These are phyloP conservation scores for Eledona agricola DNA, from an alignment of 2,888 invertebrate genomes.

Conservation along the genomic window DNA sequence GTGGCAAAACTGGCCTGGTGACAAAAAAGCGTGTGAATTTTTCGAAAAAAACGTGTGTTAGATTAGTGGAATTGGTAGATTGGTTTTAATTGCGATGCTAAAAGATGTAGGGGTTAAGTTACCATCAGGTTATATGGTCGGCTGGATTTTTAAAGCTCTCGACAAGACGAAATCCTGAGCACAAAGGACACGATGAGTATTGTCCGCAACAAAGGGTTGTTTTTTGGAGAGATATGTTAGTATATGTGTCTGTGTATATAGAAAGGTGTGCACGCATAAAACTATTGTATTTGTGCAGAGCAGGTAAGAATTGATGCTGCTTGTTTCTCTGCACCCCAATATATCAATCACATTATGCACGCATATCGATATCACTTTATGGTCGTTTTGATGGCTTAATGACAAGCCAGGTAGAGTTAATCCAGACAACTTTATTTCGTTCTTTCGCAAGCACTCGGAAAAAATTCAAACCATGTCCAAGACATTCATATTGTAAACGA, in stretches of 20 bases:
- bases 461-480: constrained; percentile 24
- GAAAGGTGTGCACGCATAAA: constrained; percentile 57
- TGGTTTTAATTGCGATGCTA: constrained; percentile 24
- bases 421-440: constrained; percentile 10
- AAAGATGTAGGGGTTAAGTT: constrained; percentile 17
- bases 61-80: neutral
- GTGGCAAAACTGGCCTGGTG: constrained; percentile 23
- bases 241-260: constrained; percentile 44
- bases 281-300: constrained; percentile 57
- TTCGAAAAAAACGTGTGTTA: constrained; percentile 15
- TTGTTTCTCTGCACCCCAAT: constrained; percentile 53
- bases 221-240: constrained; percentile 53
- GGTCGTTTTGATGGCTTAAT: constrained; percentile 53
- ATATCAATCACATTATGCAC: constrained; percentile 61
- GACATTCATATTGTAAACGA: constrained; percentile 30
- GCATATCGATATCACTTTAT: constrained; percentile 58
- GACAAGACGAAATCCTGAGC: constrained; percentile 50
- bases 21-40: too few species aligned
- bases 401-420: constrained; percentile 40
- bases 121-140: constrained; percentile 27
- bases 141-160: constrained; percentile 42
- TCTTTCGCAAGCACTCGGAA: too few species aligned
- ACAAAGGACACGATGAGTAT: constrained; percentile 47
- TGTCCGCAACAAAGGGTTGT: constrained; percentile 54
- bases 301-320: constrained; percentile 56